Evolutionary conservation across 2,113 vertebrate species (phyloP), one percentile per base, ranked within the genome.

Genomic region (Alosa alosa): DNA sequence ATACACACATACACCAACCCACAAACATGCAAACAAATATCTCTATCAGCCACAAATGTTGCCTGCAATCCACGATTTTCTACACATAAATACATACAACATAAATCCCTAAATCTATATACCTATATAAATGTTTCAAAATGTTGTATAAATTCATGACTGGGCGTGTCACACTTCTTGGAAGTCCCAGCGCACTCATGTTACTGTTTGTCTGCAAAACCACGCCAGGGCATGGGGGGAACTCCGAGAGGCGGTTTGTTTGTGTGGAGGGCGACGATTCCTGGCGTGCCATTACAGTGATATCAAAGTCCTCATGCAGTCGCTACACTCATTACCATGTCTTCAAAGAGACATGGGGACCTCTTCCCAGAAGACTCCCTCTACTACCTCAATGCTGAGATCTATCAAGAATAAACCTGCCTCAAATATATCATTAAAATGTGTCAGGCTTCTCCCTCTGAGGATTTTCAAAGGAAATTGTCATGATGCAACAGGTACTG

Each of bases 271-370:
- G 72, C 15, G 31, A 39, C 72, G 25, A 31, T 72, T 8, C 64
- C 64, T 13, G 3, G 25, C 64, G 10, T 72, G 25, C n/a, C 64
- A 72, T 72, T 10, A 11, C 8, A 31, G n/a, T 78, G 72, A 78
- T 78, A 78, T 78, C 72, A 78, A 78, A 78, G 31, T 78, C 25
- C 72, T 78, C 72, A 78, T 39, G 72, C 31, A 78, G 31, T 78
- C 39, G 72, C 72, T 36, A 17, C 31, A 78, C 25, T 78, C 31
- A 78, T 78, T 78, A 36, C 13, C 31, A 78, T 11, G 25, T 10
- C 31, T 78, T 78, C 52, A 55, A 18, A 9, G 17, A 15, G 17
- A 18, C 13, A 55, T 13, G 11, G 25, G n/a, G 68, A 4, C 20
- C 10, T 17, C 68, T 57, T 20, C 18, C 55, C 18, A 18, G 55